phyloP scores from a whole-genome alignment of 2,113 vertebrate genomes.

The Ivindomyrus marchei region DNA sequence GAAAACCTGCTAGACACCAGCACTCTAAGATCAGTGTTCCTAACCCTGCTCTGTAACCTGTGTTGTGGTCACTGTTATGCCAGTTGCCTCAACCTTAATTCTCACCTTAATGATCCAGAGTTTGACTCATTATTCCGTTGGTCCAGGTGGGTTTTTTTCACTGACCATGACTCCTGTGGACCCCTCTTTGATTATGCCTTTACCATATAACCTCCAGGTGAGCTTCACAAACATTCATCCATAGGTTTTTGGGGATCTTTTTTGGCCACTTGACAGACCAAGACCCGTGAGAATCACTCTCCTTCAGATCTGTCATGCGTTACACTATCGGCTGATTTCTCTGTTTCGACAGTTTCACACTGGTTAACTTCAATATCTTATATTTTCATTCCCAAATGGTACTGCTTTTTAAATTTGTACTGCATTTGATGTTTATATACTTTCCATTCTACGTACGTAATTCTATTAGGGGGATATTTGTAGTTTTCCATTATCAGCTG shows the following conservation, averaged over 20 bases:
- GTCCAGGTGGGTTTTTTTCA: background rate
- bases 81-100: background rate
- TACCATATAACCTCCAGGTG: background rate
- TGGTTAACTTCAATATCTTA: background rate
- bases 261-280: background rate
- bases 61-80: background rate
- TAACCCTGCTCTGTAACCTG: background rate
- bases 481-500: background rate
- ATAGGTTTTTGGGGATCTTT: background rate
- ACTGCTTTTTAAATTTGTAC: background rate
- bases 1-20: background rate
- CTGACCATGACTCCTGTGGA: background rate
- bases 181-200: background rate
- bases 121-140: background rate
- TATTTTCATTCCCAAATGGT: background rate
- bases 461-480: background rate
- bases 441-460: background rate
- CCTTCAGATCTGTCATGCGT: background rate
- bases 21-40: background rate
- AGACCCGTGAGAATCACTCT: background rate
- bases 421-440: constrained; percentile 16
- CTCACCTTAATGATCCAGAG: background rate
- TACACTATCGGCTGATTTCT: constrained; percentile 8
- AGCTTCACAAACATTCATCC: background rate
- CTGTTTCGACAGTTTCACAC: background rate